phyloP scores from a whole-genome alignment of 2,113 vertebrate genomes.

The Acanthisitta chloris region DNA sequence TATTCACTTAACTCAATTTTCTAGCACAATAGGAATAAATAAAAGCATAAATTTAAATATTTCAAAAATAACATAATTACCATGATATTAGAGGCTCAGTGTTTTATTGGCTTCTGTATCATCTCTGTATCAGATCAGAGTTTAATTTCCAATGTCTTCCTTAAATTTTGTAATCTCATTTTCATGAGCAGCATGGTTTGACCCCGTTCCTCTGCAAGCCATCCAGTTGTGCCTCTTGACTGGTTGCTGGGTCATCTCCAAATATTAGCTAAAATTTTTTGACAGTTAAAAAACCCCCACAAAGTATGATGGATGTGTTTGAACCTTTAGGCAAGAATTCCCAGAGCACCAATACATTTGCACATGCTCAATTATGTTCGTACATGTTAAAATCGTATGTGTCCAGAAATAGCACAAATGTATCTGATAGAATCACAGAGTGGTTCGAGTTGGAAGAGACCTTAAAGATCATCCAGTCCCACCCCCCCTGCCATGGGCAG shows the following conservation, averaged over 20 bases:
- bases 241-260: neutral
- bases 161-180: neutral
- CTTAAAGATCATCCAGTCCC: neutral
- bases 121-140: neutral
- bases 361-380: neutral
- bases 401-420: neutral
- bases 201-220: neutral
- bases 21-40: neutral
- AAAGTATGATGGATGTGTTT: neutral
- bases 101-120: neutral
- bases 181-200: neutral
- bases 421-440: neutral
- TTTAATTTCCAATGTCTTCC: neutral
- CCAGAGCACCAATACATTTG: neutral
- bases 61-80: neutral
- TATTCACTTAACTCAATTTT: neutral
- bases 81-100: fast-evolving
- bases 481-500: neutral
- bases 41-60: neutral
- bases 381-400: neutral
- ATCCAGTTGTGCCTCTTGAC: neutral
- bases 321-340: neutral
- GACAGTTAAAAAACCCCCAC: neutral
- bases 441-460: neutral
- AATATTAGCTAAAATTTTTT: neutral